Conservation (phyloP, 2,797 vertebrate species). For the Dendrocincla tyrannina region DNA sequence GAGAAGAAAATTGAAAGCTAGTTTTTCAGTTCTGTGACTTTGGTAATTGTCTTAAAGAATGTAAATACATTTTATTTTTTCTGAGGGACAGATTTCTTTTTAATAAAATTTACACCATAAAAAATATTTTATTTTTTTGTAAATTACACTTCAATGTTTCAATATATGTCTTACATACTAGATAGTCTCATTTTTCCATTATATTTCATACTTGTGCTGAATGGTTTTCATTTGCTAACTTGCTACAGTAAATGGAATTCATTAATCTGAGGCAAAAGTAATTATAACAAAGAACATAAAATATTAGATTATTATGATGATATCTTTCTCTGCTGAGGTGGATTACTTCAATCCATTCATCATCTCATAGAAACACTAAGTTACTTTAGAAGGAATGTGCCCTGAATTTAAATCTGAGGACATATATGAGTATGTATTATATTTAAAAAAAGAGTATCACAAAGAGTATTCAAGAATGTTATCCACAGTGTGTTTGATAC, state of each 20-base stretch:
- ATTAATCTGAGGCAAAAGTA: constrained; percentile 66
- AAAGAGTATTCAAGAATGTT: not conserved
- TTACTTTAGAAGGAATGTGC: not conserved
- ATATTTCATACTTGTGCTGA: constrained; percentile 32
- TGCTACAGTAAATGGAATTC: constrained; percentile 63
- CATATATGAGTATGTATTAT: not conserved
- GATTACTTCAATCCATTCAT: constrained; percentile 52
- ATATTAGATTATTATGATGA: constrained; percentile 64
- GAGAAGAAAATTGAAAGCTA: not conserved
- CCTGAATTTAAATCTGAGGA: constrained; percentile 31
- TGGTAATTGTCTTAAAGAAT: constrained; percentile 15
- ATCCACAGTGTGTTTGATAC: not conserved
- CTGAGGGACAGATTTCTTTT: not conserved
- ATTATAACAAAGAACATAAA: constrained; percentile 68
- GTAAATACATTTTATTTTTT: constrained; percentile 2
- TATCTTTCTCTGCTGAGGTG: constrained; percentile 49
- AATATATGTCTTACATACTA: not conserved
- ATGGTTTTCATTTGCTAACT: constrained; percentile 48
- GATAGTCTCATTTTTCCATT: constrained; percentile 42
- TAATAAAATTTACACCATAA: not conserved
- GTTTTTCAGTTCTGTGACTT: not conserved
- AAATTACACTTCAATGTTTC: not conserved
- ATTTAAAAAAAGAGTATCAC: not conserved
- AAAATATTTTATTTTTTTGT: not conserved
- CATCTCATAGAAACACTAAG: constrained; percentile 1